These are phyloP conservation scores for Hozukius guyotensis DNA, from an alignment of 2,797 vertebrate species.

Conservation along the genomic window DNA sequence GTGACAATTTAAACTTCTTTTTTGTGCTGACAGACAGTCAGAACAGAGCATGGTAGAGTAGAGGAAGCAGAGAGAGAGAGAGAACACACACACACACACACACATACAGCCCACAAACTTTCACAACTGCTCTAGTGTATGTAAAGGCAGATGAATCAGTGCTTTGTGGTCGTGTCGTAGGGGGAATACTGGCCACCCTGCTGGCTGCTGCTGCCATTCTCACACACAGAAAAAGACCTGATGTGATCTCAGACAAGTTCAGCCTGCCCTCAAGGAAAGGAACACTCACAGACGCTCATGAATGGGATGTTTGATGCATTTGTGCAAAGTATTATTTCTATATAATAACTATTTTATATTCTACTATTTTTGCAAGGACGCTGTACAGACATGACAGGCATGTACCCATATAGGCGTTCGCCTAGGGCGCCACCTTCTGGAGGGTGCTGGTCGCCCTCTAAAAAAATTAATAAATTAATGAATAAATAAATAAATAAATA, in stretches of 20 bases:
- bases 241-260: slow-evolving; percentile 5
- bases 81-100: background rate
- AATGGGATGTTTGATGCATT: background rate
- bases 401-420: too few species aligned
- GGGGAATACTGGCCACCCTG: slow-evolving; percentile 55
- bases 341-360: background rate
- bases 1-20: background rate
- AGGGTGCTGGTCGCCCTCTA: too few species aligned
- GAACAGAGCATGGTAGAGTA: background rate
- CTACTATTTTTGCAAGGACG: background rate
- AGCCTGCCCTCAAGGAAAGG: background rate
- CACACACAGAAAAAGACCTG: slow-evolving; percentile 6
- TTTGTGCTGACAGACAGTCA: background rate
- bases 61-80: background rate
- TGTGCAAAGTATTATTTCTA: background rate
- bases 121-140: slow-evolving; percentile 52
- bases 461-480: too few species aligned
- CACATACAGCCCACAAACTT: slow-evolving; percentile 8
- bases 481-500: too few species aligned
- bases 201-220: slow-evolving; percentile 33
- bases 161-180: slow-evolving; percentile 56
- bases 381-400: background rate
- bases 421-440: too few species aligned
- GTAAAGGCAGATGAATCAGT: slow-evolving; percentile 63
- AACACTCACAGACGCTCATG: background rate